Conservation (phyloP, 2,797 vertebrate species). For the Myripristis jacobus region DNA sequence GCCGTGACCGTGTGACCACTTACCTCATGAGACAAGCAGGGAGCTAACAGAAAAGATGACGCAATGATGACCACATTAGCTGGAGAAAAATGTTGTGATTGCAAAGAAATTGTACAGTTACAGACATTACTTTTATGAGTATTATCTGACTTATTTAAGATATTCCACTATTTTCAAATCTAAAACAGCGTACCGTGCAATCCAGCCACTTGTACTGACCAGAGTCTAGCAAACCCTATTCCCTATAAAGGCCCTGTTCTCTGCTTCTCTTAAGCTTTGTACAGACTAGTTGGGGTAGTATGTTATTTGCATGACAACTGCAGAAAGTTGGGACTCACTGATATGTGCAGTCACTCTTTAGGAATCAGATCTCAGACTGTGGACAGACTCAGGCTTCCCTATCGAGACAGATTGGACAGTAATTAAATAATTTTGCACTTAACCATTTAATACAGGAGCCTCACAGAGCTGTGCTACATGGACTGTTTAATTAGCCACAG, state of each 20-base stretch:
- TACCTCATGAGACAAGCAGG: neutral
- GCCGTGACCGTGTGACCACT: neutral
- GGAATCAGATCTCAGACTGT: neutral
- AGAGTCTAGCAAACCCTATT: neutral
- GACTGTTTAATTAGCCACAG: too few species aligned
- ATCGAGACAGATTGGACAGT: neutral
- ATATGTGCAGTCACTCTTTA: neutral
- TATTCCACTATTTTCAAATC: neutral
- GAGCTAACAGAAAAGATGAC: neutral
- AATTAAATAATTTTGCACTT: too few species aligned
- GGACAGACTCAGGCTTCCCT: neutral
- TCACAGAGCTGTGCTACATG: too few species aligned
- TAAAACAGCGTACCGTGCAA: neutral
- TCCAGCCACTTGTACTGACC: neutral
- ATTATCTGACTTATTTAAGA: neutral
- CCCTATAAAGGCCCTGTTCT: neutral
- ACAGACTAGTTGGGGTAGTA: constrained; percentile 16
- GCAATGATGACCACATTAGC: neutral
- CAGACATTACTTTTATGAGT: neutral
- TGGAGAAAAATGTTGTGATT: neutral
- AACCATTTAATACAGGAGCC: too few species aligned
- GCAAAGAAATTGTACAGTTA: neutral
- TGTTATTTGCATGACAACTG: constrained; percentile 2
- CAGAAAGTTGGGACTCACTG: neutral
- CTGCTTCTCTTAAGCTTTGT: constrained; percentile 32